These are phyloP conservation scores for Strigamia crassipes DNA, from an alignment of 2,888 invertebrate species.

Conservation along the genomic window DNA sequence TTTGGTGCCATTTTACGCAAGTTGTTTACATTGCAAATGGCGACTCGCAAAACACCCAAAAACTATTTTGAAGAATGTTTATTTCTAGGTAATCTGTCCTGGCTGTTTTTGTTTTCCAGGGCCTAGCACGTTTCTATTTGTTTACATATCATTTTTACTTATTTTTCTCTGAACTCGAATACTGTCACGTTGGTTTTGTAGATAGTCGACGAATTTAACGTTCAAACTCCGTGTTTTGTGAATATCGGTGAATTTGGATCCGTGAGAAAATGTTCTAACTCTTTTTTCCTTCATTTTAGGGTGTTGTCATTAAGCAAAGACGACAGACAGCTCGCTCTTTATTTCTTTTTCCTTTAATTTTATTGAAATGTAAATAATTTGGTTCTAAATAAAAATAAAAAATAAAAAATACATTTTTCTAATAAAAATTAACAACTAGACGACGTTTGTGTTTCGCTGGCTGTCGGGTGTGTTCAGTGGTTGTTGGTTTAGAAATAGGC, in stretches of 20 bases:
- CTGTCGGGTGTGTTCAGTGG: background rate
- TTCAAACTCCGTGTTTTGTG: background rate
- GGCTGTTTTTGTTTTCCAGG: too few relatives aligned
- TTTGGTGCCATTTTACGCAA: too few relatives aligned
- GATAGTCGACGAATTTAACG: background rate
- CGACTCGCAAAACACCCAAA: too few relatives aligned
- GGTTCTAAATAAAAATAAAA: constrained; percentile 33
- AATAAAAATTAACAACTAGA: background rate
- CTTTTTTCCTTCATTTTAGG: background rate
- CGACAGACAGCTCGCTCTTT: background rate
- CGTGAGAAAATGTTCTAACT: constrained; percentile 23
- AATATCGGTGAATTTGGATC: background rate
- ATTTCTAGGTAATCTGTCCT: too few relatives aligned
- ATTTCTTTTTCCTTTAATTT: background rate
- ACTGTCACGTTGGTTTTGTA: background rate
- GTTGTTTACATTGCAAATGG: too few relatives aligned
- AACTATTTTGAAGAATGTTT: too few relatives aligned
- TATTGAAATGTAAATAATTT: constrained; percentile 36
- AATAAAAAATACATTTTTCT: background rate
- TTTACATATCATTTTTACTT: too few relatives aligned
- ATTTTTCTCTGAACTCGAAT: too few relatives aligned
- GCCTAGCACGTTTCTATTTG: too few relatives aligned
- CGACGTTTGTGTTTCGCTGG: background rate
- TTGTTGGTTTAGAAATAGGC: background rate
- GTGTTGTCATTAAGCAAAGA: background rate